Conservation (phyloP, 2,888 invertebrate species). For the Lacanobia wlatinum region DNA sequence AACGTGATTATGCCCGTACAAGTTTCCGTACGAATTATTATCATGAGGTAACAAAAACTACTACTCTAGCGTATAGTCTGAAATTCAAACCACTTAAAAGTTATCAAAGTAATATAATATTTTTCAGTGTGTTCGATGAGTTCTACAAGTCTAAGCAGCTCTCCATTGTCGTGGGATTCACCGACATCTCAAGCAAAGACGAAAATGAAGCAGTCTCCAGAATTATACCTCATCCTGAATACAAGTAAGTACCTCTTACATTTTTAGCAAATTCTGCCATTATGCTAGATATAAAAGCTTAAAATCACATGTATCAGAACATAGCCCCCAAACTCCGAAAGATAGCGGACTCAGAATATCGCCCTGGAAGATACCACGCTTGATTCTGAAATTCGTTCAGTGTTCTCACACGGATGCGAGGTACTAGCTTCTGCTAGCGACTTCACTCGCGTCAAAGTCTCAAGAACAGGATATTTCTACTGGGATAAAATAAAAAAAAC, state of each 20-base stretch:
- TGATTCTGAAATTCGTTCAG: neutral
- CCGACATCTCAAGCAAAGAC: slow-evolving; percentile 92
- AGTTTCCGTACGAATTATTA: too few relatives aligned
- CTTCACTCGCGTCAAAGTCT: neutral
- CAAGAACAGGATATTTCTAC: neutral
- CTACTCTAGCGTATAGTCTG: neutral
- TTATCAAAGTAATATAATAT: neutral
- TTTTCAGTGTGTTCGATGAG: slow-evolving; percentile 91
- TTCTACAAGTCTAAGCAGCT: slow-evolving; percentile 92
- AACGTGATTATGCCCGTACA: too few relatives aligned
- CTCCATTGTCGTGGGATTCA: slow-evolving; percentile 93
- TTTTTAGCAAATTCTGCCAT: neutral
- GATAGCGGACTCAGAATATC: neutral
- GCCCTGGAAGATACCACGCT: neutral
- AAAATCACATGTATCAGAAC: neutral
- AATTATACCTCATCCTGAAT: slow-evolving; percentile 94
- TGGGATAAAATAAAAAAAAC: too few relatives aligned
- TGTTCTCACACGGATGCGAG: neutral
- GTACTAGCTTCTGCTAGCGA: too few relatives aligned
- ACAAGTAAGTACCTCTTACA: slow-evolving; percentile 84
- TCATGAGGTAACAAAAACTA: too few relatives aligned
- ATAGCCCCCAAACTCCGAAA: neutral
- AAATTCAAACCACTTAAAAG: neutral
- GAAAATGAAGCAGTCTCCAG: slow-evolving; percentile 85
- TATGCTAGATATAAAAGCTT: neutral